These are phyloP conservation scores for Ecliptopera silaceata DNA, from an alignment of 2,888 invertebrate species.

Conservation along the genomic window DNA sequence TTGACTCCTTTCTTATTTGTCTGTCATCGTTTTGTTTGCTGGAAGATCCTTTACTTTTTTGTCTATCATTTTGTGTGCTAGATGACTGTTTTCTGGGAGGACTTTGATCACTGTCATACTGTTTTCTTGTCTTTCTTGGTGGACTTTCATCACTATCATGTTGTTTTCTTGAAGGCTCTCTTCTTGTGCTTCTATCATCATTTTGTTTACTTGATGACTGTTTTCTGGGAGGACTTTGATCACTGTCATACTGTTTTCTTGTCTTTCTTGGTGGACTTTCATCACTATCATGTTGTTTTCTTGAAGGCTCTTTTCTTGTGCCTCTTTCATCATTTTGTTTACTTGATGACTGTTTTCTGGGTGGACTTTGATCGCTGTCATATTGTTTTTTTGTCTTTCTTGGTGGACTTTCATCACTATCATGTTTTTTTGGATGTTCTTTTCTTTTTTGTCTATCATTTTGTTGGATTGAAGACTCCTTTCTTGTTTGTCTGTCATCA, in stretches of 20 bases:
- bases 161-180: background rate
- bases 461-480: conserved; percentile 2
- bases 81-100: conserved; percentile 1
- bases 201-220: conserved; percentile 1
- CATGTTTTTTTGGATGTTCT: conserved; percentile 1
- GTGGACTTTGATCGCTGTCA: background rate
- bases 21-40: conserved; percentile 7
- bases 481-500: conserved; percentile 6
- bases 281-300: conserved; percentile 14
- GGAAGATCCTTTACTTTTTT: background rate
- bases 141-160: conserved; percentile 13
- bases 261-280: conserved; percentile 11
- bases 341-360: conserved; percentile 4
- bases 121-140: conserved; percentile 7
- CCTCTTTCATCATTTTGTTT: background rate
- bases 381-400: conserved; percentile 6
- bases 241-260: conserved; percentile 1
- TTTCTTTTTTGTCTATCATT: background rate
- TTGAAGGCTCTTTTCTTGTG: background rate
- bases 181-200: background rate
- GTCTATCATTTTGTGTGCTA: conserved; percentile 1
- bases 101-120: conserved; percentile 3
- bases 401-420: conserved; percentile 14
- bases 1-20: conserved; percentile 1
- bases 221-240: conserved; percentile 2